Conservation (phyloP, 1,140 invertebrate species). For the Chrysomallon squamiferum region DNA sequence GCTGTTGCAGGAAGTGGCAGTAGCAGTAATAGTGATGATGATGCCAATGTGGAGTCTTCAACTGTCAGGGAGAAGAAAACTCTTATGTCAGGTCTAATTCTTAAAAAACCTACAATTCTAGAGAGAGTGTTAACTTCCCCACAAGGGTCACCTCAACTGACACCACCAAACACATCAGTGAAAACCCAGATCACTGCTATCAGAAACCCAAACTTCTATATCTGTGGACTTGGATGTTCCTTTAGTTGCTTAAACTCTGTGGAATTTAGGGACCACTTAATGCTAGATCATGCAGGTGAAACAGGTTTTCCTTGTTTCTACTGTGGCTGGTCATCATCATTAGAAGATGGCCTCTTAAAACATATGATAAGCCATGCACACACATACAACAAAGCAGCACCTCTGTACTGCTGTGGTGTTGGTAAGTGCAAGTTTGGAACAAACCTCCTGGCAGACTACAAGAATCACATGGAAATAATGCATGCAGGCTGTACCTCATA, state of each 20-base stretch:
- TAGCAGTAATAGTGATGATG: not conserved
- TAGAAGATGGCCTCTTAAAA: constrained; percentile 35
- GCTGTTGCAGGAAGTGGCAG: too few relatives aligned
- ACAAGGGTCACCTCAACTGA: not conserved
- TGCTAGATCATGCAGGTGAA: constrained; percentile 25
- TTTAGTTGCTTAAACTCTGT: constrained; percentile 34
- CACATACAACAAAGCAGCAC: constrained; percentile 30
- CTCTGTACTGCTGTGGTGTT: constrained; percentile 39
- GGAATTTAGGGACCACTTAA: constrained; percentile 38
- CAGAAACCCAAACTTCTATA: constrained; percentile 32
- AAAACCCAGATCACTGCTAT: too few relatives aligned
- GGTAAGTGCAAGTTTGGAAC: constrained; percentile 38
- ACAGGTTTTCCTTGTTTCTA: constrained; percentile 38
- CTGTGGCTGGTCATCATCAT: constrained; percentile 37
- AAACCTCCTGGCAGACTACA: constrained; percentile 37
- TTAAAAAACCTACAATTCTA: too few relatives aligned
- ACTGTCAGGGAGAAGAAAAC: not conserved
- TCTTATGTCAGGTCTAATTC: not conserved
- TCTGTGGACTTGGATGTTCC: constrained; percentile 44
- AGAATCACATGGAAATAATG: constrained; percentile 35
- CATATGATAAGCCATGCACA: constrained; percentile 39
- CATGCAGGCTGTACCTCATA: constrained; percentile 26
- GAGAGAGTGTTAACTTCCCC: too few relatives aligned
- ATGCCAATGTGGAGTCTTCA: not conserved
- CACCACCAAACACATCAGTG: not conserved